A percentile compares a stretch with the other conserved stretches of the same genome.
Conservation (phyloP, 2,113 vertebrate genomes). For the Heterotilapia buettikoferi region DNA sequence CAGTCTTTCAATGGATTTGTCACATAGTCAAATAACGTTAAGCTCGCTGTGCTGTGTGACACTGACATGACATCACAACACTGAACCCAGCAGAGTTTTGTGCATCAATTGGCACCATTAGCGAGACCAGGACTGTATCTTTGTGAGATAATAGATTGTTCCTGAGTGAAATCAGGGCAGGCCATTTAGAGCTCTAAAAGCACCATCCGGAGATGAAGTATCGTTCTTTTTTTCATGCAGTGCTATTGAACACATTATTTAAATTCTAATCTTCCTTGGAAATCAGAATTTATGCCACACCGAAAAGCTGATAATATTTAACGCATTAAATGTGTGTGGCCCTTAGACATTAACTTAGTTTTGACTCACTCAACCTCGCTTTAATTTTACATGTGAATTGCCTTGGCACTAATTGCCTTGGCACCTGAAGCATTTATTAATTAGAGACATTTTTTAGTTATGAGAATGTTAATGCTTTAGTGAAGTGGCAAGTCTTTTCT, state of each 20-base stretch:
- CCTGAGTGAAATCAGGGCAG: not conserved
- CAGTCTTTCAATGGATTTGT: not conserved
- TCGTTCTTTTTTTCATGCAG: not conserved
- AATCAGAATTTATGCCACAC: not conserved
- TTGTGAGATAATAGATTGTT: not conserved
- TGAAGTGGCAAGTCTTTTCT: not conserved
- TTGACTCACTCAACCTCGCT: not conserved
- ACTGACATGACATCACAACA: not conserved
- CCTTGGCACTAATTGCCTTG: not conserved
- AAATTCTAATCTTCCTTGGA: not conserved
- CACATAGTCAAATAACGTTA: not conserved
- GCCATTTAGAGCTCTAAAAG: not conserved
- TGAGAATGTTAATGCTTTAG: constrained; percentile 8
- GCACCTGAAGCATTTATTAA: constrained; percentile 26
- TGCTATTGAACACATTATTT: not conserved
- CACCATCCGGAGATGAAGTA: not conserved
- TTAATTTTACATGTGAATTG: constrained; percentile 14
- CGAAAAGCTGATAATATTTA: not conserved
- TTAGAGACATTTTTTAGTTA: constrained; percentile 7
- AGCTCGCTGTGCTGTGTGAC: not conserved
- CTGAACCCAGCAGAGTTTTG: not conserved
- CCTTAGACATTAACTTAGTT: not conserved
- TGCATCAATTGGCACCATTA: not conserved
- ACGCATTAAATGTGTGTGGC: not conserved
- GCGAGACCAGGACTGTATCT: not conserved